These are phyloP conservation scores for Pipistrellus pipistrellus DNA, from an alignment of 2,797 vertebrate genomes.

Conservation along the genomic window DNA sequence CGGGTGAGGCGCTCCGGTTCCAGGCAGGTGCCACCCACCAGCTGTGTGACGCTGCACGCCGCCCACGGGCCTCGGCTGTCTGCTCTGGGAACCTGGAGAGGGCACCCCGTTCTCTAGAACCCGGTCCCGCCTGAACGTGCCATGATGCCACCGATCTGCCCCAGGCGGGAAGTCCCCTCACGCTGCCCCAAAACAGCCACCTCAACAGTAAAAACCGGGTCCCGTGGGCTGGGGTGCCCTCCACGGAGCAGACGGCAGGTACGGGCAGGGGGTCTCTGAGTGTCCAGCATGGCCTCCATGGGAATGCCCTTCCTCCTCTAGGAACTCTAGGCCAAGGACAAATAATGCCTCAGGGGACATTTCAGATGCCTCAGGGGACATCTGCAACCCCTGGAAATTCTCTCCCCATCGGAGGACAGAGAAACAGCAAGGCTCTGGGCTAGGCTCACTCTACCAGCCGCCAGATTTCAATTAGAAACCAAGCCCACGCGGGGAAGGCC, in stretches of 20 bases:
- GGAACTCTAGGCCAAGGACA: not conserved
- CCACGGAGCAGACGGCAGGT: too few species aligned
- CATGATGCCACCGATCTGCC: fast-evolving
- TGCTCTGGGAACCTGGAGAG: not conserved
- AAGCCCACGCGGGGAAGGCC: too few species aligned
- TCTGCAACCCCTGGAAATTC: too few species aligned
- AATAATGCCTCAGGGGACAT: too few species aligned
- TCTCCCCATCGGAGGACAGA: too few species aligned
- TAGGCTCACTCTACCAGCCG: not conserved
- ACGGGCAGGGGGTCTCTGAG: fast-evolving
- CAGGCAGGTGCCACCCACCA: fast-evolving
- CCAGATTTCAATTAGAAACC: not conserved
- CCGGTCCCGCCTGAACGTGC: fast-evolving
- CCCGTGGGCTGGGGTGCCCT: fast-evolving
- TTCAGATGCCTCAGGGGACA: too few species aligned
- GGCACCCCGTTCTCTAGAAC: not conserved
- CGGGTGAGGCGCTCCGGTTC: fast-evolving
- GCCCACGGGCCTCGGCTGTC: fast-evolving
- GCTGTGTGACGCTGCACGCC: fast-evolving
- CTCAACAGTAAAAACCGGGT: not conserved
- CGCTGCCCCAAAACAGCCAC: not conserved
- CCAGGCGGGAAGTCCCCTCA: fast-evolving
- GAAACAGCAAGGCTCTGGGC: not conserved
- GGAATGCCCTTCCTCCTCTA: not conserved
- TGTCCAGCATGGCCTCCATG: fast-evolving